phyloP scores from a whole-genome alignment of 2,113 vertebrate species.

The Corydoras maculifer region DNA sequence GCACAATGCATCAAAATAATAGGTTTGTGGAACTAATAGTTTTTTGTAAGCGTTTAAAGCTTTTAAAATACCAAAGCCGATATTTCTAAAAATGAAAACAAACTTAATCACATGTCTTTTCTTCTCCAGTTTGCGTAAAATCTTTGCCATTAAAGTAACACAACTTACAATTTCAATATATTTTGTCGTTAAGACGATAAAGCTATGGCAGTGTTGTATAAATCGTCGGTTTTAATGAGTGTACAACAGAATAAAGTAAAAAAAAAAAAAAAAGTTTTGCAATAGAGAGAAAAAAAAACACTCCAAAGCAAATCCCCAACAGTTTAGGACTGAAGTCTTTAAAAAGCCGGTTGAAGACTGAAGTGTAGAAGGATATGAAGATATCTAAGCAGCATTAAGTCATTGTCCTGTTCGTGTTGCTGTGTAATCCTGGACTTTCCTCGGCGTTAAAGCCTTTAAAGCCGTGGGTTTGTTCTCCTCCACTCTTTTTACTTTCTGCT shows the following conservation, averaged over 20 bases:
- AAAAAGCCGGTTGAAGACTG: too few relatives aligned
- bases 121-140: too few relatives aligned
- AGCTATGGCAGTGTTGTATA: not conserved
- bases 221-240: not conserved
- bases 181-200: too few relatives aligned
- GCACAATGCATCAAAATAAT: too few relatives aligned
- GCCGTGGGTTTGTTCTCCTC: constrained; percentile 46
- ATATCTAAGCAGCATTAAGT: constrained; percentile 64
- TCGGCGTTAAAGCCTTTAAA: constrained; percentile 17
- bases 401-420: constrained; percentile 46
- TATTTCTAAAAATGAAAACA: too few relatives aligned
- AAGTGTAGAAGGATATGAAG: constrained; percentile 54
- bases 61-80: too few relatives aligned
- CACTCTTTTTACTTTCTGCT: constrained; percentile 23
- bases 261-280: too few relatives aligned
- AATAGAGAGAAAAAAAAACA: not conserved
- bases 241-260: too few relatives aligned
- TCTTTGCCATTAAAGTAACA: not conserved
- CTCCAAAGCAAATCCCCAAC: not conserved
- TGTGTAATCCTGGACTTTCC: constrained; percentile 28
- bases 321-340: too few relatives aligned
- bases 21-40: too few relatives aligned
- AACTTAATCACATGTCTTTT: too few relatives aligned
- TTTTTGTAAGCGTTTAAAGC: too few relatives aligned
- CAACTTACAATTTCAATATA: not conserved